A percentile compares a stretch with the other conserved stretches of the same genome.
phyloP scores from a whole-genome alignment of 1,140 invertebrate genomes.

The Dendroctonus valens region DNA sequence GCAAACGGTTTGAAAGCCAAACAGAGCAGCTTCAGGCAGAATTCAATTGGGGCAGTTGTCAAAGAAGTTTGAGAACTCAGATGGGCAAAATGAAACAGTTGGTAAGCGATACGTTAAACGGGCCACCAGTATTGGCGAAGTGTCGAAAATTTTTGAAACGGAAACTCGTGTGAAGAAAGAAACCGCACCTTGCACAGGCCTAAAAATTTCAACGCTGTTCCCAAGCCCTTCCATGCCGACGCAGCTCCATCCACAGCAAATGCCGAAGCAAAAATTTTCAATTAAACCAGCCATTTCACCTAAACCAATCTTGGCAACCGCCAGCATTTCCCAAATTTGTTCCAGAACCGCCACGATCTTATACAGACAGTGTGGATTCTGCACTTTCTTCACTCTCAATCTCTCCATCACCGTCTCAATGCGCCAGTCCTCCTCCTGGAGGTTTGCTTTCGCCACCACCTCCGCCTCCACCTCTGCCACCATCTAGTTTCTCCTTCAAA shows the following conservation, averaged over 20 bases:
- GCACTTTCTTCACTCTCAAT: constrained; percentile 32
- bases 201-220: constrained; percentile 28
- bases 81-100: background rate
- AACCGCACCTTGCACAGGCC: constrained; percentile 11
- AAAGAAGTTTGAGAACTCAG: constrained; percentile 22
- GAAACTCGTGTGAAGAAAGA: constrained; percentile 6
- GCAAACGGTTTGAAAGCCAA: background rate
- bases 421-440: constrained; percentile 32
- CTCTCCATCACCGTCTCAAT: constrained; percentile 32
- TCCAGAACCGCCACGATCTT: constrained; percentile 8
- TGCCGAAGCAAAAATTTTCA: constrained; percentile 4
- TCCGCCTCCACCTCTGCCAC: constrained; percentile 7
- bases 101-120: constrained; percentile 19
- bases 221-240: constrained; percentile 20
- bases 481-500: constrained; percentile 1
- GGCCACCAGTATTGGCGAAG: constrained; percentile 33
- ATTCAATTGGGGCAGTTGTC: constrained; percentile 26
- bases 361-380: constrained; percentile 23
- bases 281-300: constrained; percentile 27
- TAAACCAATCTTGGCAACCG: constrained; percentile 20
- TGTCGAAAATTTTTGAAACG: constrained; percentile 38
- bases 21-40: constrained; percentile 23
- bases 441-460: constrained; percentile 21
- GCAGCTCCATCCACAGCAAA: background rate
- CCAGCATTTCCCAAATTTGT: constrained; percentile 18